Evolutionary conservation across 2,797 vertebrate genomes (phyloP).

Genomic region (Manis crassicaudata): DNA sequence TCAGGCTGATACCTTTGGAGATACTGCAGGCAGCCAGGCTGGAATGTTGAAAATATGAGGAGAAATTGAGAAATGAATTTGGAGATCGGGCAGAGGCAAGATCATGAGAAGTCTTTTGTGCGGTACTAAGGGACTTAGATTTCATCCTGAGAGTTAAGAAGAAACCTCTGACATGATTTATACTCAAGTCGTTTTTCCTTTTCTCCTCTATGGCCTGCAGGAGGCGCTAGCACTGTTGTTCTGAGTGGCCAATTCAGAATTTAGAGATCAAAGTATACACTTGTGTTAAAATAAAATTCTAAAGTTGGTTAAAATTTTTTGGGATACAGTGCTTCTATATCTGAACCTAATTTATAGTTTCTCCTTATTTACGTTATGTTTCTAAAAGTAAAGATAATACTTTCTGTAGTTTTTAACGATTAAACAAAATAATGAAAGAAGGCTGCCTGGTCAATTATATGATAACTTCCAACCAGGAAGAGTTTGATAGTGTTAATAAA

Average conservation of each 20-base stretch:
- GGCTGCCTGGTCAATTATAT: not conserved
- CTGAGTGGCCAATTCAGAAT: not conserved
- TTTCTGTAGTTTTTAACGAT: conserved; percentile 13
- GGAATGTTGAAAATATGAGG: not conserved
- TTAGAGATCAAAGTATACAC: not conserved
- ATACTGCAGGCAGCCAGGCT: not conserved
- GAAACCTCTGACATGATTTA: not conserved
- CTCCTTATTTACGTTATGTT: not conserved
- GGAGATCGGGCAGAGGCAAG: not conserved
- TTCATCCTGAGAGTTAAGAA: not conserved
- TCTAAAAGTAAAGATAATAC: not conserved
- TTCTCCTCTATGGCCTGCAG: not conserved
- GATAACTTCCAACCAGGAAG: not conserved
- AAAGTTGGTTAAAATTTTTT: not conserved
- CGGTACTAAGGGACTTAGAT: not conserved
- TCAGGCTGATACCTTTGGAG: not conserved
- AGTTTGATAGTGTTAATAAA: not conserved
- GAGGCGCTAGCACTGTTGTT: not conserved
- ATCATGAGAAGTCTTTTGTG: not conserved
- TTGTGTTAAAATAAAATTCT: not conserved
- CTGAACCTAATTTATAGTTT: not conserved
- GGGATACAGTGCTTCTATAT: not conserved
- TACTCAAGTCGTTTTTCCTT: not conserved
- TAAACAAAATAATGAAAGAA: not conserved
- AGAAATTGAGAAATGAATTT: not conserved